Percentiles rank a stretch among this genome's conserved stretches.
Evolutionary conservation across 2,113 vertebrate genomes (phyloP).

Genomic region (Colistium nudipinnis): DNA sequence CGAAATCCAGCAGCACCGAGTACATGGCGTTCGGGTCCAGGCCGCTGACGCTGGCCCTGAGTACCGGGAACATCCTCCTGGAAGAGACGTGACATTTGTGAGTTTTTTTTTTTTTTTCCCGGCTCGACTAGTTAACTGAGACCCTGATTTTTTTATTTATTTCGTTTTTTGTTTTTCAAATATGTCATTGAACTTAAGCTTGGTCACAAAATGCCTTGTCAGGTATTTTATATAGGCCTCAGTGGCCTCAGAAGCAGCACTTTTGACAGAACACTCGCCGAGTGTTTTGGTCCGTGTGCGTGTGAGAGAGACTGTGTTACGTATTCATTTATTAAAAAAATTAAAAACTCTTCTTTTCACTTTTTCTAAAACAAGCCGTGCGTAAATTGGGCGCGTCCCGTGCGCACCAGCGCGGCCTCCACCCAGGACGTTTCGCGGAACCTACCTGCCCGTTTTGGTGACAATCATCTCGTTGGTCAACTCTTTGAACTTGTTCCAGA

Average conservation of each 20-base stretch:
- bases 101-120: neutral
- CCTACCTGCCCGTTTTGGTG: constrained; percentile 84
- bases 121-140: neutral
- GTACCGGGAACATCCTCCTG: constrained; percentile 86
- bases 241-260: neutral
- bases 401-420: constrained; percentile 3
- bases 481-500: constrained; percentile 86
- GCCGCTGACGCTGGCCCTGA: constrained; percentile 79
- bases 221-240: neutral
- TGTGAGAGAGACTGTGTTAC: neutral
- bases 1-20: constrained; percentile 84
- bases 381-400: constrained; percentile 14
- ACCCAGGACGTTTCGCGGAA: neutral
- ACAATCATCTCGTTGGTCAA: constrained; percentile 88
- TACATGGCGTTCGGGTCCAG: constrained; percentile 87
- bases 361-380: neutral
- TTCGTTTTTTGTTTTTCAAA: neutral
- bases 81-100: neutral
- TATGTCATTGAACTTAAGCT: neutral
- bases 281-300: neutral
- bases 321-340: too few species aligned
- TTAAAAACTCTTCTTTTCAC: too few species aligned
- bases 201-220: neutral
- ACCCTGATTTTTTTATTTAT: neutral
- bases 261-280: neutral